Evolutionary conservation across 2,797 vertebrate genomes (phyloP), one percentile per base, ranked within the genome.

Genomic region (Protosalanx chinensis): DNA sequence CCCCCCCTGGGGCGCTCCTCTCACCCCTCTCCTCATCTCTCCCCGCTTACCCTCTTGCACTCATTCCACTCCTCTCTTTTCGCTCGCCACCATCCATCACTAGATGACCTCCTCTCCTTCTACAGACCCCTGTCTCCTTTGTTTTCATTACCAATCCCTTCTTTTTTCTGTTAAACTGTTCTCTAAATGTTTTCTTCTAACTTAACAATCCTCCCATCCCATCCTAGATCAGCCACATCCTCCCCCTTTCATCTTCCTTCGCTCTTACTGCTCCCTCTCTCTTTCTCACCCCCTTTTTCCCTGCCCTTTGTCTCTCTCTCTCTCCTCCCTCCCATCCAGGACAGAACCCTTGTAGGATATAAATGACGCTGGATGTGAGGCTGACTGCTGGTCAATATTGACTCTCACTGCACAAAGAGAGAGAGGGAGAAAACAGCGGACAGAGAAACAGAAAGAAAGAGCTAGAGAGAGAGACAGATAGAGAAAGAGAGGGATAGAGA

Each of bases 321-420:
- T 7, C 64, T 51, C 20, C n/a, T 46, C 46, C 29, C 13, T 30
- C 61, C 61, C 32, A 3, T 4, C 49, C 46, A 18, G 7, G 37
- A 30, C 20, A 7, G 41, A 23, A 66, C 23, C 5, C 5, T 13
- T 82, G 80, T 74, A 74, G 2, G 68, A 73, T 76, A 74, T 89
- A 86, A 89, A 89, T 88, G 85, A 83, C 82, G 84, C 83, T 71
- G 84, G 83, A 88, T 88, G 82, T 81, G 75, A 88, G 81, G 68
- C 71, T 83, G 84, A 71, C 84, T 71, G 60, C 76, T 70, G 75
- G 82, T 89, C 87, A 91, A 90, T 91, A 90, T 91, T 91, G 89
- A 90, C 87, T 89, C 85, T 89, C 61, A 74, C 61, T 76, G 82
- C 79, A 76, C 8, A 35, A 18, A 16, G 33, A 41, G 82, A 82